These are phyloP conservation scores for Pitangus sulphuratus DNA, from an alignment of 2,797 vertebrate species.

Conservation along the genomic window DNA sequence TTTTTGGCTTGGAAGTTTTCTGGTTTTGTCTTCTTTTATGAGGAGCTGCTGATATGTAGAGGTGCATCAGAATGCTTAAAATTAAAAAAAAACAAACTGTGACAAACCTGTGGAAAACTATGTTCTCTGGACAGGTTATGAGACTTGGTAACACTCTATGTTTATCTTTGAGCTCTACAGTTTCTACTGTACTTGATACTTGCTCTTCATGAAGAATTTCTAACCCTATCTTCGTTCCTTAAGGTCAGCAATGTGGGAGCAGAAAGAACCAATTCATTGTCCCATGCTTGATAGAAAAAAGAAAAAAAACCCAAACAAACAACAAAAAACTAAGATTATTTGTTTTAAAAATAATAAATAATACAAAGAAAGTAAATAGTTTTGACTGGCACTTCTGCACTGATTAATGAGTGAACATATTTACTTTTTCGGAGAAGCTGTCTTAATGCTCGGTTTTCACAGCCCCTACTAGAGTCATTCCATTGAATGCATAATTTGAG, in stretches of 20 bases:
- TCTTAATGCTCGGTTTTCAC: neutral
- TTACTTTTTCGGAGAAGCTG: neutral
- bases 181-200: neutral
- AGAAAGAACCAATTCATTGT: neutral
- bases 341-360: neutral
- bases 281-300: neutral
- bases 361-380: neutral
- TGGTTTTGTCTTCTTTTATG: neutral
- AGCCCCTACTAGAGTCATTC: neutral
- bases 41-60: neutral
- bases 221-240: neutral
- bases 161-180: neutral
- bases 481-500: neutral
- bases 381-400: neutral
- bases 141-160: neutral
- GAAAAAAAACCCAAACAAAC: neutral
- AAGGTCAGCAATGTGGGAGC: neutral
- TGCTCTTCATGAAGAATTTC: neutral
- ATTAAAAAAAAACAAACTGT: neutral
- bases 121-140: neutral
- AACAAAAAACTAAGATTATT: neutral
- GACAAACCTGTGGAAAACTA: neutral
- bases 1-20: neutral
- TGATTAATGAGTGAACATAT: neutral
- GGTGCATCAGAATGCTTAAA: neutral